These are phyloP conservation scores for Barnardius zonarius DNA, from an alignment of 2,113 vertebrate genomes.

Conservation along the genomic window DNA sequence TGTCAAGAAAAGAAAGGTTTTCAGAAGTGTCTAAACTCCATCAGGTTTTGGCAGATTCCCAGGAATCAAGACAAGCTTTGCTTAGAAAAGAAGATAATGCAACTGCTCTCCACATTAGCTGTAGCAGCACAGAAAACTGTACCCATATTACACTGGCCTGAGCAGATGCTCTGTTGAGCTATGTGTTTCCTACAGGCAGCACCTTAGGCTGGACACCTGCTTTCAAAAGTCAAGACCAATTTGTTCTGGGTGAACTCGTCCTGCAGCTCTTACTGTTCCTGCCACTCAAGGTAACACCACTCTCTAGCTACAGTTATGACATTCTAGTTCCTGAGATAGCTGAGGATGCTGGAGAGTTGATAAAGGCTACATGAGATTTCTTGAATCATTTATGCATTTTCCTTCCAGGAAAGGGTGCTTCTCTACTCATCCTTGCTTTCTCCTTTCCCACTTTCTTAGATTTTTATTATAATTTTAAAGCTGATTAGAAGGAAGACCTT, in stretches of 20 bases:
- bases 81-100: neutral
- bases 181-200: accelerated
- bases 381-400: neutral
- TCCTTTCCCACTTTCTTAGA: neutral
- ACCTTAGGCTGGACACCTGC: neutral
- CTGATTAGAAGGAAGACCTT: neutral
- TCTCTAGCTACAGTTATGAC: neutral
- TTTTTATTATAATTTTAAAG: neutral
- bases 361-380: neutral
- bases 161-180: neutral
- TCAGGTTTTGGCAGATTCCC: neutral
- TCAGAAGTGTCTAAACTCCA: neutral
- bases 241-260: neutral
- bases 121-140: neutral
- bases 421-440: neutral
- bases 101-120: neutral
- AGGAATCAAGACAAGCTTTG: neutral
- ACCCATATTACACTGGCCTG: neutral
- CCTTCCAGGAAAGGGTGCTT: neutral
- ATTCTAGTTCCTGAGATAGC: neutral
- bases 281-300: neutral
- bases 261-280: neutral
- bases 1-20: neutral
- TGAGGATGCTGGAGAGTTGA: neutral
- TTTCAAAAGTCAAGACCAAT: neutral